Conservation (phyloP, 2,797 vertebrate genomes). For the Bradypodion ventrale region DNA sequence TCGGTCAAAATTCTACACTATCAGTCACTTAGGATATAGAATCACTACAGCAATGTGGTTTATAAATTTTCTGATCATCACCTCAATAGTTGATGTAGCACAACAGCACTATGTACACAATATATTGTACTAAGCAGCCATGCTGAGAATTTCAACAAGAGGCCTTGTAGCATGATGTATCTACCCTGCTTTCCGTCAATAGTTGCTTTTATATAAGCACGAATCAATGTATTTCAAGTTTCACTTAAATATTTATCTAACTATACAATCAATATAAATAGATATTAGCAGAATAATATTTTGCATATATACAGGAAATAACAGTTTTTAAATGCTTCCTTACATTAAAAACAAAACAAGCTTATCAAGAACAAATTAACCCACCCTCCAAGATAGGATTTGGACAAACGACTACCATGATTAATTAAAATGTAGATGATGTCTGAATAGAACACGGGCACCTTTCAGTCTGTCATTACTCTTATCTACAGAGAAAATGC, state of each 20-base stretch:
- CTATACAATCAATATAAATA: neutral
- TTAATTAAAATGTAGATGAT: too few species aligned
- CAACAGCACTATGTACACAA: neutral
- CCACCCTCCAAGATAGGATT: too few species aligned
- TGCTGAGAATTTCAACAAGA: neutral
- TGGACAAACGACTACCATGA: too few species aligned
- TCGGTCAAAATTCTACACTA: neutral
- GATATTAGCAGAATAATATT: neutral
- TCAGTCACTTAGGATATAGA: neutral
- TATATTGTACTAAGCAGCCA: neutral
- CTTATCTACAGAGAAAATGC: too few species aligned
- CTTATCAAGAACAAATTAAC: too few species aligned
- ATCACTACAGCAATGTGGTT: neutral
- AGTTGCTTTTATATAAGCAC: too few species aligned
- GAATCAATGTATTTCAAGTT: neutral
- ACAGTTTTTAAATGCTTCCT: neutral
- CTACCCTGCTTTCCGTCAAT: neutral
- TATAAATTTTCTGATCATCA: neutral
- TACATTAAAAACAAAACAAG: too few species aligned
- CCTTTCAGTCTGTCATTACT: too few species aligned
- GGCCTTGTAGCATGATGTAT: neutral
- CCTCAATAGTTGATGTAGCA: too few species aligned
- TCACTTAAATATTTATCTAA: neutral
- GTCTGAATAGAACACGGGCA: too few species aligned
- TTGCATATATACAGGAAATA: neutral